Evolutionary conservation across 2,888 invertebrate genomes (phyloP), one percentile per base, ranked within the genome.

Genomic region (Orthonevra nobilis): DNA sequence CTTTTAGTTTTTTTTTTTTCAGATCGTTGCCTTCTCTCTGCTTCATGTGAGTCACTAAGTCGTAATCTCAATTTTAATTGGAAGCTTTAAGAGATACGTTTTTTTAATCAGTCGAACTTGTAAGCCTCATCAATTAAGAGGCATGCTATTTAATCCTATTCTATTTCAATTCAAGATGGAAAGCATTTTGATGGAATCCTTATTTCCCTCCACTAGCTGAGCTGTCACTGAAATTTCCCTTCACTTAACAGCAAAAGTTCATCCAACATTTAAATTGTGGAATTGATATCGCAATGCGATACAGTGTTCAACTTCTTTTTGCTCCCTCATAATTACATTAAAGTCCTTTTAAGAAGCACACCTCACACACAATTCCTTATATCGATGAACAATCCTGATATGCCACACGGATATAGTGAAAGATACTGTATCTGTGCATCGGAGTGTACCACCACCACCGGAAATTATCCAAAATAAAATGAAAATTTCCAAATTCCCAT

Each of bases 331-430:
- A 50, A 54, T 60, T 38, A 46, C 60, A 68, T 52, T 60, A 60
- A 3, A 73, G 36, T 44, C 56, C 44, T 61, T 56, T 42, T 32
- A 32, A 56, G 7, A 42, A 28, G 50, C 38, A 52, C 60, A 68
- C 58, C 66, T 44, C 66, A 66, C 52, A 66, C 56, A 10, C 9
- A 7, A 64, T 26, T 56, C 52, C 32, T 32, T 32, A 60, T 60
- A 68, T 74, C 68, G 68, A 68, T 74, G 68, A 74, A 68, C 74
- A 74, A 74, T 68, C 66, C 58, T 58, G 58, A 50, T 66, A 66
- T 66, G 52, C 36, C 52, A 60, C 52, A 44, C 15, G 30, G 68
- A 63, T 38, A 34, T 61, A 74, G 60, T 52, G 9, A 60, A 52
- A 46, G 44, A 60, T 23, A 58, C 38, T 60, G 30, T 20, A 48